Conservation (phyloP, 2,113 vertebrate genomes). For the Fulica atra region DNA sequence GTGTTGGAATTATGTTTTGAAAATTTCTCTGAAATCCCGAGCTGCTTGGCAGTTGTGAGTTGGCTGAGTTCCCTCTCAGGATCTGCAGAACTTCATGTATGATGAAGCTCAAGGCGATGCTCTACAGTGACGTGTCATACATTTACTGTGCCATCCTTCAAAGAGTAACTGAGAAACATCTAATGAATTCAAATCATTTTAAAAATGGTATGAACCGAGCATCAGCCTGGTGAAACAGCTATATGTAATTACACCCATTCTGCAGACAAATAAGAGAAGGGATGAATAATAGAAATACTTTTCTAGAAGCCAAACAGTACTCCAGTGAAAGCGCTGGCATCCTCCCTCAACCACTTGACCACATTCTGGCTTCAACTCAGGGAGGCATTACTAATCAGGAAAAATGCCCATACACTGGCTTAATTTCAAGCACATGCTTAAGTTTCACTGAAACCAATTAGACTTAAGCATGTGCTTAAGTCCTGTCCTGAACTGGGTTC, state of each 20-base stretch:
- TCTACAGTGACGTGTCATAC: not conserved
- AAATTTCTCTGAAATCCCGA: not conserved
- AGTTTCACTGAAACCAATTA: slow-evolving; percentile 65
- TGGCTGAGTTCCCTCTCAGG: not conserved
- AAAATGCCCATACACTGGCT: slow-evolving; percentile 45
- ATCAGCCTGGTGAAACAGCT: not conserved
- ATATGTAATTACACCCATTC: not conserved
- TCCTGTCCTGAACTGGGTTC: slow-evolving; percentile 1
- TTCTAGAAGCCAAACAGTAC: slow-evolving; percentile 45
- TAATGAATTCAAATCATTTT: not conserved
- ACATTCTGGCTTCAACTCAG: slow-evolving; percentile 47
- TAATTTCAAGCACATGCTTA: slow-evolving; percentile 63
- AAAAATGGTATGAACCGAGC: not conserved
- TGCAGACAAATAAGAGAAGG: slow-evolving; percentile 1
- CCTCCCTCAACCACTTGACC: slow-evolving; percentile 40
- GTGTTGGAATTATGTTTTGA: not conserved
- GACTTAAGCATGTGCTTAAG: slow-evolving; percentile 45
- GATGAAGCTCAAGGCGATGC: not conserved
- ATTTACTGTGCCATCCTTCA: not conserved
- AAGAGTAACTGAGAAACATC: not conserved
- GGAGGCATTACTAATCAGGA: slow-evolving; percentile 69
- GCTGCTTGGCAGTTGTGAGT: not conserved
- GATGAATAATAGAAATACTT: slow-evolving; percentile 57
- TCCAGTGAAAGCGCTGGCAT: slow-evolving; percentile 45
- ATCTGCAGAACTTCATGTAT: not conserved